phyloP scores from a whole-genome alignment of 2,888 invertebrate genomes.

The Halictus ligatus region DNA sequence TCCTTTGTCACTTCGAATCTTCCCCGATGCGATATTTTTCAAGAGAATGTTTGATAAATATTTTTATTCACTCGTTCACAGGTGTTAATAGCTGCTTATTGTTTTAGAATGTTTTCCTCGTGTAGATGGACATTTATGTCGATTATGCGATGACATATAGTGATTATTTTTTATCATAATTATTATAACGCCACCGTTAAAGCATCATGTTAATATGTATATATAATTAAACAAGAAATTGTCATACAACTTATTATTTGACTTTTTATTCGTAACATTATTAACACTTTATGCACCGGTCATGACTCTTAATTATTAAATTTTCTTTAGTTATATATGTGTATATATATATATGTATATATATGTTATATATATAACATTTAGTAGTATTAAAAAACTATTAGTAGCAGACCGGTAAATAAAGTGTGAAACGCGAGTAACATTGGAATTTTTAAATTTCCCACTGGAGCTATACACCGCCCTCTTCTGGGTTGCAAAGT shows the following conservation, averaged over 20 bases:
- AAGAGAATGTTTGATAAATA: conserved; percentile 13
- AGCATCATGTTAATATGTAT: conserved; percentile 76
- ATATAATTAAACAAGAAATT: conserved; percentile 51
- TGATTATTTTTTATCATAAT: conserved; percentile 46
- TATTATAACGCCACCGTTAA: conserved; percentile 57
- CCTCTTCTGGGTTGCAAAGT: conserved; percentile 1
- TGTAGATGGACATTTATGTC: conserved; percentile 13
- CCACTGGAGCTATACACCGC: background rate
- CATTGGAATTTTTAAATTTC: conserved; percentile 13
- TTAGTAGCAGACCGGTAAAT: background rate
- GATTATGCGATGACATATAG: conserved; percentile 47
- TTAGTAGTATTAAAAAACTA: background rate
- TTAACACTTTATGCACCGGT: background rate
- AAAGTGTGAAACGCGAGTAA: background rate
- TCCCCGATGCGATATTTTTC: conserved; percentile 19
- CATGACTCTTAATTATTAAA: background rate
- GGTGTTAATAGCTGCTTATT: background rate
- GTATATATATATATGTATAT: too few relatives aligned
- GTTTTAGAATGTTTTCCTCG: background rate
- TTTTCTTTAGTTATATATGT: too few relatives aligned
- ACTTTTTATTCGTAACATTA: background rate
- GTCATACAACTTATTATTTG: conserved; percentile 20
- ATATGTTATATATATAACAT: too few relatives aligned
- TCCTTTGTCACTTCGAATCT: conserved; percentile 48
- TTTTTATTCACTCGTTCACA: background rate